Evolutionary conservation across 2,113 vertebrate genomes (phyloP).

Genomic region (Heptranchias perlo): DNA sequence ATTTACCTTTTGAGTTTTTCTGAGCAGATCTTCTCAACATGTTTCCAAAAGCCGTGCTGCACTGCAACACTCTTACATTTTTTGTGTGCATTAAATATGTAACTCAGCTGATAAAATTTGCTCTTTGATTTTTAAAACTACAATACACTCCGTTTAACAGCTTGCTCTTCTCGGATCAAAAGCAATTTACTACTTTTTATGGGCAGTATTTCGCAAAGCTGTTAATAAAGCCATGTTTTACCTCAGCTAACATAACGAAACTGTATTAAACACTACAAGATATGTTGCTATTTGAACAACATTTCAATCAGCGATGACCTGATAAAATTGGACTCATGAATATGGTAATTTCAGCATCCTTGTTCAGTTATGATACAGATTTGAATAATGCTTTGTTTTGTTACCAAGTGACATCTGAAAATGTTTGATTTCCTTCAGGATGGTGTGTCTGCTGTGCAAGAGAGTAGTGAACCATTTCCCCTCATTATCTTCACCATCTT

Average conservation of each 20-base stretch:
- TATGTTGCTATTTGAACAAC: neutral
- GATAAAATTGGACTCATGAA: constrained; percentile 19
- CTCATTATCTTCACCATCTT: neutral
- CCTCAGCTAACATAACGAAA: neutral
- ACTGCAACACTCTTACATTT: neutral
- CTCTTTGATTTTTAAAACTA: neutral
- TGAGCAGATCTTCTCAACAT: neutral
- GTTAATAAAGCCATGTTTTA: neutral
- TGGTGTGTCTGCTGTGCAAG: neutral
- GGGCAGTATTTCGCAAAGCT: neutral
- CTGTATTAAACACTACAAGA: neutral
- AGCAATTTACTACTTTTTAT: neutral
- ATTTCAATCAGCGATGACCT: neutral
- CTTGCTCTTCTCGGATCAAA: neutral
- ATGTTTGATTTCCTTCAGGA: neutral
- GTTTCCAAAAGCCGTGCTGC: neutral
- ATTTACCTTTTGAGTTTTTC: neutral
- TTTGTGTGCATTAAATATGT: neutral
- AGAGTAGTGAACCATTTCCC: neutral
- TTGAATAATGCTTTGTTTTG: constrained; percentile 22
- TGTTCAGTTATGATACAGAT: neutral
- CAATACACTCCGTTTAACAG: neutral
- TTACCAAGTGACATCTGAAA: neutral
- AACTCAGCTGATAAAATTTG: neutral
- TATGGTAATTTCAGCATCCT: neutral